Base-by-base conservation (phyloP, 1,140 invertebrate genomes). In the Stegodyphus dumicola region DNA sequence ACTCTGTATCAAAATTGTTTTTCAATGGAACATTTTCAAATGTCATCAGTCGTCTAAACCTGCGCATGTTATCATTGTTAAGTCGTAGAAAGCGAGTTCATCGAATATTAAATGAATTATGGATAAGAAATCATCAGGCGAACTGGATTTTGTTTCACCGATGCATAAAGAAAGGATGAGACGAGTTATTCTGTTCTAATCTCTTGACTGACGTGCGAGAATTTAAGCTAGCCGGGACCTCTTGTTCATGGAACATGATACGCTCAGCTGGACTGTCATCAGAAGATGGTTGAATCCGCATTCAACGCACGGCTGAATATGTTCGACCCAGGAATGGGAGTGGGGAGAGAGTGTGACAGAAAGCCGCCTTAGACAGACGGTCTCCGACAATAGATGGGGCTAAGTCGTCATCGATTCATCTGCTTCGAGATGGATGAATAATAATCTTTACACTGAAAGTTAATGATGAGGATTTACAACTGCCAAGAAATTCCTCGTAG, bases 181-280 rank as follows among this genome's bases (percentile, higher is more conserved):
- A 49, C 49, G 51, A 66, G 18, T 33, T 33, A 33, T 66, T 17
- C n/a, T 18, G 53, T 69, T 78, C 77, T 69, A 54, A 13, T 69
- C n/a, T 69, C 65, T 54, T n/a, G 54, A 51, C 77, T 69, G 65
- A 69, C 77, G 60, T 60, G 60, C 71, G 17, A 71, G 70, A 80
- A 80, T 60, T 80, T 69, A 80, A 80, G 77, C 53, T 80, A 56
- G 66, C 52, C 48, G 66, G 66, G 15, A 60, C 56, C 56, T 60
- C 49, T 69, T 52, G 77, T 65, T 78, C 51, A 18, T 69, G 51
- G 52, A 65, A 69, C 77, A 78, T 69, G 77, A 78, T 51, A 78
- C 51, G 77, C 77, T 78, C 65, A 78, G 65, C 77, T 78, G 77
- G 77, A 78, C 77, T 78, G 65, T 78, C 69, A 71, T 71, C 69